Evolutionary conservation across 2,113 vertebrate species (phyloP).

Genomic region (Probosciger aterrimus): DNA sequence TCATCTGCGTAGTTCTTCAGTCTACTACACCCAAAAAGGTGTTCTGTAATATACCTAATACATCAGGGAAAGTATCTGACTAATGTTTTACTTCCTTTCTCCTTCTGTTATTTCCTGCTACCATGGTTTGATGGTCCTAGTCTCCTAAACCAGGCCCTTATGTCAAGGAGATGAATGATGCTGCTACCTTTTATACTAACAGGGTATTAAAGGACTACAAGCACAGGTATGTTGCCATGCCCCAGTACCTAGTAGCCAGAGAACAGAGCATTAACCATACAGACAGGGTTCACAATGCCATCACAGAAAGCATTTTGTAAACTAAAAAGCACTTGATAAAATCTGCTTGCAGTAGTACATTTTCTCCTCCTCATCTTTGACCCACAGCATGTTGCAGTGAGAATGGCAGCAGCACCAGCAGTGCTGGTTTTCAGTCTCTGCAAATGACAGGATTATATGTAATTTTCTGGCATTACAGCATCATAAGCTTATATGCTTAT

Average conservation of each 20-base stretch:
- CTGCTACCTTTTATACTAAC: constrained; percentile 98
- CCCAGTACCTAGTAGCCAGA: neutral
- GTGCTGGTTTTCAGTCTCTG: neutral
- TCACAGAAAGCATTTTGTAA: neutral
- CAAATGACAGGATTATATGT: neutral
- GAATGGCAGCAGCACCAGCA: neutral
- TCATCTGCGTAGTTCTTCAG: neutral
- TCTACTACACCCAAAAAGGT: neutral
- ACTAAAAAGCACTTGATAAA: neutral
- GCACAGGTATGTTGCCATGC: constrained; percentile 81
- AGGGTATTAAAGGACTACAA: constrained; percentile 98
- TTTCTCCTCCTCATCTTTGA: neutral
- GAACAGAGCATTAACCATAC: neutral
- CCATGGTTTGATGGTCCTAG: constrained; percentile 76
- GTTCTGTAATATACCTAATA: neutral
- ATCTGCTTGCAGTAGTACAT: neutral
- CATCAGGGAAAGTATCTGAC: neutral
- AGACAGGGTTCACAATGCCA: neutral
- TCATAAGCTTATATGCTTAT: neutral
- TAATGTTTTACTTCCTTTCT: constrained; percentile 64
- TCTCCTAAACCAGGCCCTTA: constrained; percentile 93
- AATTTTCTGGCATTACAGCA: neutral
- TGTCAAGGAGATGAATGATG: constrained; percentile 99
- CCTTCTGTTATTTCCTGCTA: constrained; percentile 59
- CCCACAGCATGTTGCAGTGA: neutral